phyloP scores from a whole-genome alignment of 2,113 vertebrate species.

The Xenopus laevis region DNA sequence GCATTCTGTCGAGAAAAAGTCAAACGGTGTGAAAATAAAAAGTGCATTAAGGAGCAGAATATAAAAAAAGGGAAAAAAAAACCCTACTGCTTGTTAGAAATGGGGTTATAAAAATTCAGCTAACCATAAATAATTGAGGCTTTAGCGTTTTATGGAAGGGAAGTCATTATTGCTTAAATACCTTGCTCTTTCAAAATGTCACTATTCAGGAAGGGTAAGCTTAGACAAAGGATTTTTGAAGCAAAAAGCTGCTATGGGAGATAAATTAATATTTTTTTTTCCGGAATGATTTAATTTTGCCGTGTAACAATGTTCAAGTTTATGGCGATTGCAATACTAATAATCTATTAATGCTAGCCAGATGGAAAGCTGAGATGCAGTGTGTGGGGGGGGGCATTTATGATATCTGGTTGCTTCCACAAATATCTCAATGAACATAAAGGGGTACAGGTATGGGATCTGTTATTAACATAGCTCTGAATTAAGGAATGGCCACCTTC shows the following conservation, averaged over 20 bases:
- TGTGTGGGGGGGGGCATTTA: no score
- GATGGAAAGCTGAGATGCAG: not conserved
- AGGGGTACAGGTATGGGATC: no score
- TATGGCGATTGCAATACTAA: not conserved
- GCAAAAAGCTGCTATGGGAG: slow-evolving; percentile 15
- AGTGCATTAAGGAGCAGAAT: slow-evolving; percentile 29
- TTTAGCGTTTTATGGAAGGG: slow-evolving; percentile 43
- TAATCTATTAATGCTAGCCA: no score
- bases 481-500: no score
- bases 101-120: slow-evolving; percentile 46
- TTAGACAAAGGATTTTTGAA: slow-evolving; percentile 36
- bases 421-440: no score
- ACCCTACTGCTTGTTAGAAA: slow-evolving; percentile 31
- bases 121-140: slow-evolving; percentile 46
- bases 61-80: slow-evolving; percentile 29
- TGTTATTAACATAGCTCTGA: no score
- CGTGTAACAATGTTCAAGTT: not conserved
- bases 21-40: slow-evolving; percentile 6
- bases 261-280: slow-evolving; percentile 38
- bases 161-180: slow-evolving; percentile 47
- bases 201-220: slow-evolving; percentile 45
- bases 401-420: no score
- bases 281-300: slow-evolving; percentile 4
- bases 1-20: slow-evolving; percentile 5
- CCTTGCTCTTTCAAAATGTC: slow-evolving; percentile 46